Conservation (phyloP, 2,888 invertebrate genomes). For the Trachelus stipa region DNA sequence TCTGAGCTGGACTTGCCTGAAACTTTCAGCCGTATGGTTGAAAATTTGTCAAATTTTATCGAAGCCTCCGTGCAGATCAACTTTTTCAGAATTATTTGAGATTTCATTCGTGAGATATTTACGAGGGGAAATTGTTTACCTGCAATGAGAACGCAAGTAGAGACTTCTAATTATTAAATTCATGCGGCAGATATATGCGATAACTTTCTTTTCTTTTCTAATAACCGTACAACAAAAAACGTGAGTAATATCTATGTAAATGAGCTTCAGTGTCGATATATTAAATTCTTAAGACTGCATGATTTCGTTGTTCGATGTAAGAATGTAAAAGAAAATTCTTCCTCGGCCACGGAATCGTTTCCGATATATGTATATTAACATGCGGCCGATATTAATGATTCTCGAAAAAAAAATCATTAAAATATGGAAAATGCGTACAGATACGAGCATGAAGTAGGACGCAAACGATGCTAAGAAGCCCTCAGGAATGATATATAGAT, state of each 20-base stretch:
- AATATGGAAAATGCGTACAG: background rate
- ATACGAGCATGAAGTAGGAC: background rate
- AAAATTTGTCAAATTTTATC: background rate
- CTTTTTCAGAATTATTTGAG: background rate
- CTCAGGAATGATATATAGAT: background rate
- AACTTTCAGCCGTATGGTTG: too few species aligned
- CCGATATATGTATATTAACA: background rate
- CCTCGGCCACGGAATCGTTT: background rate
- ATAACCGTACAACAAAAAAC: background rate
- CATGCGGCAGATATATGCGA: background rate
- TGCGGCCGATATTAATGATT: too few species aligned
- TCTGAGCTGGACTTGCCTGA: too few species aligned
- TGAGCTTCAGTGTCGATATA: background rate
- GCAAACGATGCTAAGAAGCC: background rate
- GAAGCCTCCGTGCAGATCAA: background rate
- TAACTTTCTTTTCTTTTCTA: background rate
- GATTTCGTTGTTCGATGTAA: background rate
- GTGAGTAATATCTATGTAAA: background rate
- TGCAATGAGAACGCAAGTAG: background rate
- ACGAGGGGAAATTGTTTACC: background rate
- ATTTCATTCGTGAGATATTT: background rate
- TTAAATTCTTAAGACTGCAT: background rate
- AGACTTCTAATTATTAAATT: background rate
- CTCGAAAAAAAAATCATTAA: background rate
- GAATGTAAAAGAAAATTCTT: background rate